Base-by-base conservation (phyloP, 2,888 invertebrate genomes). In the Iphiclides podalirius region DNA sequence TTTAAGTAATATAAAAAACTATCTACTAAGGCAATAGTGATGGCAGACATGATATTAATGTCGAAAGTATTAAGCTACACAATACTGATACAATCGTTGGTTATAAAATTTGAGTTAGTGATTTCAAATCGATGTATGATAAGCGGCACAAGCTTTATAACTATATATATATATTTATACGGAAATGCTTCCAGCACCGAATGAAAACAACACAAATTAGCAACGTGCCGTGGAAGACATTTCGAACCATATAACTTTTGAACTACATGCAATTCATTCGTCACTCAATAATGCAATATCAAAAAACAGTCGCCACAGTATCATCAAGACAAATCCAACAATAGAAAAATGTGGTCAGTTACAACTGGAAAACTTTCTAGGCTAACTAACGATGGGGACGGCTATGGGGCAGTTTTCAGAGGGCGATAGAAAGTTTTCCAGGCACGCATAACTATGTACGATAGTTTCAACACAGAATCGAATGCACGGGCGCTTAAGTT, bases 401-500 rank as follows among this genome's bases (percentile, higher is more conserved):
- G 72, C 65, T 67, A 72, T 47, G 67, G 59, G 66, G 63, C 61
- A 66, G 60, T 60, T 67, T 70, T 70, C 72, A 73, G 71, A 63
- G 60, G 59, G 54, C 45, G 54, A 61, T 75, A 83, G 86, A 87
- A 87, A 86, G 85, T 76, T 86, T 86, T 83, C 85, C 86, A 85
- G 81, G 58, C 57, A 55, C 50, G 61, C 67, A 67, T 60, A 65
- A 65, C 62, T 66, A 72, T 70, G 67, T 70, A 69, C 67, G 67
- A 71, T 68, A 67, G 72, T 67, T 69, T 69, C 67, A 69, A 73
- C 68, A 50, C 13, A 68, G 68, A 66, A 57, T 64, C 57, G 62
- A 69, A 79, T 80, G 83, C 75, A 79, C 83, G 86, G 87, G 88
- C 88, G 87, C 85, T 79, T 87, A 86, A 69, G 70, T 86, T 88